Base-by-base conservation (phyloP, 2,797 vertebrate species). In the Lacerta bilineata region DNA sequence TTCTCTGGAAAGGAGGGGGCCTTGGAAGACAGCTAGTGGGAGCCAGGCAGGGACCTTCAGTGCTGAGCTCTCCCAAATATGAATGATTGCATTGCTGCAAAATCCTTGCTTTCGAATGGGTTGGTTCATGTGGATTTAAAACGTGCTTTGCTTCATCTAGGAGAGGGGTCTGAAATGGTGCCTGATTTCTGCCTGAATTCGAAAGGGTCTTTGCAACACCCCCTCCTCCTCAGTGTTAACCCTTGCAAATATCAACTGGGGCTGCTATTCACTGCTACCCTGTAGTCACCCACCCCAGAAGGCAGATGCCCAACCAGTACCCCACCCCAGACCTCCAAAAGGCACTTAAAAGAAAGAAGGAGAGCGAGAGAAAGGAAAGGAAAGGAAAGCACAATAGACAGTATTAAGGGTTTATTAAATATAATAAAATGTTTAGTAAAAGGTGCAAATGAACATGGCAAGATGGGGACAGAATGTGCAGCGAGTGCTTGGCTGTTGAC, bases 401-500 rank as follows among this genome's bases (percentile, higher is more conserved):
- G 5, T 2, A 4, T 18, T 8, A 10, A 1, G 20, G 87, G 76
- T 55, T 55, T 71, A 50, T 55, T 55, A 50, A 79, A 80, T 33
- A 79, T 9, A 41, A 1, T 64, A 27, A 11, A 61, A 59, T 3
- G 15, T 84, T 84, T 84, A 88, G 78, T 84, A 18, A 17, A 23
- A 77, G 61, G 46, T 25, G 43, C 81, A n/a, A 1, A 13, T 7
- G 23, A 17, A 25, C 5, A 59, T 39, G 46, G 50, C 46, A 1
- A 20, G 1, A 8, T 2, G 8, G 55, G 79, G 10, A 3, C 27
- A 6, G 23, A 50, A 55, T 9, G 5, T 10, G 2, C 20, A 0
- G 69, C 9, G 8, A 79, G 74, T n/a, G n/a, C 2, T 33, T 39
- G 55, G 18, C 29, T 55, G 8, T 13, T 20, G 29, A 23, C 18